Evolutionary conservation across 2,888 invertebrate genomes (phyloP), one percentile per base, ranked within the genome.

Genomic region (Drosophila infuscata): DNA sequence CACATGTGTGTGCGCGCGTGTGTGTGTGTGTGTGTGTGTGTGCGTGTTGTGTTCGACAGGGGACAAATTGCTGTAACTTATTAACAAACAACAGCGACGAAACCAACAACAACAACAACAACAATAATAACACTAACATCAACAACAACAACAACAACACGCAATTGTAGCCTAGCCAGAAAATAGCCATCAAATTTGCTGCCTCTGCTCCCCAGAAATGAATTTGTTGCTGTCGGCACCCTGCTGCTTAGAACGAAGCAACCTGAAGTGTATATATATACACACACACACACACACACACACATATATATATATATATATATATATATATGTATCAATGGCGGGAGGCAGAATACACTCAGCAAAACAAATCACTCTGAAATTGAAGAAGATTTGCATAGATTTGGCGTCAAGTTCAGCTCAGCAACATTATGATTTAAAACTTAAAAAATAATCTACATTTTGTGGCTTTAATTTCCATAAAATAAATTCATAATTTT

Each of bases 11-110:
- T n/a, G n/a, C n/a, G n/a, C n/a, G n/a, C n/a, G n/a, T 52, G 12
- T 29, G 30, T 56, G 64, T 11, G 56, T 59, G 64, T 66, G 60
- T 32, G 56, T 52, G 60, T 32, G 56, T 52, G 12, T 29, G 30
- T 56, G 64, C 11, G 56, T 59, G 64, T 66, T 63, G 74, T 58
- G 68, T 57, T 56, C 66, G 62, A 86, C 83, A 82, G 76, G 87
- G 82, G 80, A 87, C 84, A 84, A 84, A 84, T 84, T 82, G 84
- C 78, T 73, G 84, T 82, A 84, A 87, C 84, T 84, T 84, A 87
- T 84, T 84, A 87, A 84, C 87, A 79, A 81, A 59, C 65, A 64
- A 53, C 29, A 56, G 38, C 54, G 3, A 12, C 52, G 53, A 52
- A 62, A 65, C 59, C 59, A 64, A 52, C 58, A 57, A 62, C 68